These are phyloP conservation scores for Agriotes lineatus DNA, from an alignment of 2,888 invertebrate genomes.

Conservation along the genomic window DNA sequence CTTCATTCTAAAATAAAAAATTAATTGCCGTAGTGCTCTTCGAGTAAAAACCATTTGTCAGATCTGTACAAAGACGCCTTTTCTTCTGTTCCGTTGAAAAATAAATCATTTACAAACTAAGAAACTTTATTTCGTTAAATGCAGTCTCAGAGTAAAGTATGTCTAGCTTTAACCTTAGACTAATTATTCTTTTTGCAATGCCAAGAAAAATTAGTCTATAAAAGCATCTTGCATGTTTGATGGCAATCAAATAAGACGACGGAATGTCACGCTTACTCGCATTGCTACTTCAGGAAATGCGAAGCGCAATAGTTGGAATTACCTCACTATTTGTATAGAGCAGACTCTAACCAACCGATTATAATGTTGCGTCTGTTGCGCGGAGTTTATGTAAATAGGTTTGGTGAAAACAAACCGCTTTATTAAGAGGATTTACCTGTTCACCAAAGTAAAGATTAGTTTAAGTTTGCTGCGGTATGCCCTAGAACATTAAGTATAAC, in stretches of 20 bases:
- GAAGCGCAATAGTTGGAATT: slow-evolving; percentile 20
- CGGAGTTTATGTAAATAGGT: slow-evolving; percentile 55
- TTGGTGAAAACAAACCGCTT: slow-evolving; percentile 55
- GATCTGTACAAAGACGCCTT: too few species aligned
- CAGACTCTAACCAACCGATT: slow-evolving; percentile 28
- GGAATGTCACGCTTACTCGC: background rate
- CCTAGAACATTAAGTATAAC: background rate
- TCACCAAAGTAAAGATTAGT: slow-evolving; percentile 36
- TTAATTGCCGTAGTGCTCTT: too few species aligned
- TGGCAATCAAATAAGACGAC: slow-evolving; percentile 1
- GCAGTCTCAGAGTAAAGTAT: background rate
- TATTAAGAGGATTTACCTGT: slow-evolving; percentile 59
- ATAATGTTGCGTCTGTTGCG: slow-evolving; percentile 38
- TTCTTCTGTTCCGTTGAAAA: background rate
- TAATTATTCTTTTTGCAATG: background rate
- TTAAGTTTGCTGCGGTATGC: slow-evolving; percentile 22
- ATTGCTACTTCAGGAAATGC: background rate
- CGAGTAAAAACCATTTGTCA: too few species aligned
- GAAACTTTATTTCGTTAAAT: background rate
- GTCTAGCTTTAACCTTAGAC: background rate
- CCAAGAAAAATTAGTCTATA: background rate
- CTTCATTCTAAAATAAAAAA: too few species aligned
- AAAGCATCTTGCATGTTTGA: background rate
- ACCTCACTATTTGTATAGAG: slow-evolving; percentile 22
- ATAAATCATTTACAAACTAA: background rate